Base-by-base conservation (phyloP, 2,888 invertebrate species). In the Gymnocheta viridis region DNA sequence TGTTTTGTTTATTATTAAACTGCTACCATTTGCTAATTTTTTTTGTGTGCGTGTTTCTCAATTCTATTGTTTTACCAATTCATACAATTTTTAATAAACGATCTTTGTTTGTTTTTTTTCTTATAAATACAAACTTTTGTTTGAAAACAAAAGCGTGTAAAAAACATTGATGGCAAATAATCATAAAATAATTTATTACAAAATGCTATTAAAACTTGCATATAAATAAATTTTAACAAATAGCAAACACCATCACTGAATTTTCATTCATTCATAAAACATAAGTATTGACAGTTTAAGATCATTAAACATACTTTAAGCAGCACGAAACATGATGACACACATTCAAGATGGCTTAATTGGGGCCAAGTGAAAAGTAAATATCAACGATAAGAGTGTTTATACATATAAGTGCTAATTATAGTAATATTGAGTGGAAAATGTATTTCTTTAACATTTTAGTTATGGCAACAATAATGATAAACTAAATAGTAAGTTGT, bases 1-100 rank as follows among this genome's bases (percentile, higher is more conserved):
- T 47, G 73, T 69, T 82, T 81, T 67, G 17, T n/a, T 29, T n/a
- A 35, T 6, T 35, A 12, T 56, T 35, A 51, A 72, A 56, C 12
- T 35, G 32, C 49, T 24, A 35, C 10, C 2, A 62, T 17, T 73
- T 73, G 24, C 3, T n/a, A n/a, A 19, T 2, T 32, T 24, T 56
- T 41, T 32, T 1, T 38, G n/a, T 47, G 3, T 74, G 5, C 6
- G 35, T 27, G 17, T 58, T 64, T 24, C 56, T 47, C 41, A 73
- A 73, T 35, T 44, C 32, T 56, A 58, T 44, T 67, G 49, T 74
- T 60, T 70, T n/a, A 32, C 0, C 6, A 56, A 29, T 66, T 14
- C 54, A 56, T 47, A 17, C 12, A 66, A 32, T n/a, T 44, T 47
- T 22, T 17, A 17, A 51, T 19, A 38, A 73, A 38, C 4, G 3